Evolutionary conservation across 2,888 invertebrate species (phyloP), one percentile per base, ranked within the genome.

Genomic region (Parasteatoda lunata): DNA sequence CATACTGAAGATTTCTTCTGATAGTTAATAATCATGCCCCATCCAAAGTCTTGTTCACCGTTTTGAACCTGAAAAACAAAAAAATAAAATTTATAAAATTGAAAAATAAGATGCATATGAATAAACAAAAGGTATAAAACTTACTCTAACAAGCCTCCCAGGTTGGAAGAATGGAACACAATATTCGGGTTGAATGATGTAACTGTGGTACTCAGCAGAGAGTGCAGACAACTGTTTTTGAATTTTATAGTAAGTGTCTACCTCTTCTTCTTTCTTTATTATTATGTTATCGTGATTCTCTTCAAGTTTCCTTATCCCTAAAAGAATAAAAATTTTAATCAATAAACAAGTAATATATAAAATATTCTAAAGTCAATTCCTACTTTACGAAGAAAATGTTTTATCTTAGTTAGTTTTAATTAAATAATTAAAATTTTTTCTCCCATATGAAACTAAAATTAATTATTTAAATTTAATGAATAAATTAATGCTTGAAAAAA

Each of bases 21-120:
- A 91, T 97, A 98, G 92, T 97, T 98, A 1, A 99, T 94, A 78
- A 99, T 95, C 73, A 97, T 96, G 11, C 98, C 98, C 99, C 99
- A 99, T 90, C 98, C 98, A 92, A 97, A 99, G 91, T 97, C 96
- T 89, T 95, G 94, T 59, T 94, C 95, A 70, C 95, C 96, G 90
- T 95, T 95, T 92, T 96, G 96, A 4, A 97, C 94, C 95, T 96
- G 13, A 11, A 70, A 83, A 51, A 49, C 5, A 72, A n/a, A 51
- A 72, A 52, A 72, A 51, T n/a, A 51, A n/a, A 15, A 45, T 59
- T 47, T 30, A 68, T 9, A 2, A 7, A 3, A 45, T 8, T 68
- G 2, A 7, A 30, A 68, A 30, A 48, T 48, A 47, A 49, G 3
- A 2, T 54, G 8, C 0, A 7, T 7, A 30, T n/a, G 90, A 76